Evolutionary conservation across 1,140 invertebrate species (phyloP).

Genomic region (Pentalonia nigronervosa): DNA sequence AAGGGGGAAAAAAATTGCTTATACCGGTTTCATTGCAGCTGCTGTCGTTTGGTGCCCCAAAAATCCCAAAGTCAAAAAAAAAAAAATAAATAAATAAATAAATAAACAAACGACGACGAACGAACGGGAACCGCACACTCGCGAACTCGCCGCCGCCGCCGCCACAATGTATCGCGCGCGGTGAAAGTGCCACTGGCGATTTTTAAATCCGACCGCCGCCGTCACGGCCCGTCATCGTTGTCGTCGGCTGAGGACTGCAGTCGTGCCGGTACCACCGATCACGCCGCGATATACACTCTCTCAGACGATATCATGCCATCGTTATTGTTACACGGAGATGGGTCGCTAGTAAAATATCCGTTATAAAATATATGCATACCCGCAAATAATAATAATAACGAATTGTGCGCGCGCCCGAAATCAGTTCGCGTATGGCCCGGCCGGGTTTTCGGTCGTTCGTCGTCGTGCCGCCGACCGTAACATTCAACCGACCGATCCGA

Average conservation of each 20-base stretch:
- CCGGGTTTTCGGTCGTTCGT: neutral
- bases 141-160: neutral
- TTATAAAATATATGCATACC: no score
- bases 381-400: no score
- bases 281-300: neutral
- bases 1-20: neutral
- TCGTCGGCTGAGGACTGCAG: neutral
- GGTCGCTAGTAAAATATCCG: neutral
- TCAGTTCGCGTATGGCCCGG: neutral
- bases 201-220: neutral
- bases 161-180: neutral
- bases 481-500: neutral
- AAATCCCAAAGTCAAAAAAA: neutral
- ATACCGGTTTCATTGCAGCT: neutral
- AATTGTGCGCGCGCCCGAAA: no score
- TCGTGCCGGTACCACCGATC: slow-evolving; percentile 7
- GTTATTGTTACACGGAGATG: neutral
- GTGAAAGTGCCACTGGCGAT: slow-evolving; percentile 23
- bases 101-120: no score
- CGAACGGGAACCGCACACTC: neutral
- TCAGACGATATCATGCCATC: neutral
- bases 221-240: no score
- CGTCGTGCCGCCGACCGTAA: neutral
- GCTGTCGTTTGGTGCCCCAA: neutral
- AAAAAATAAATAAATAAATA: no score